Conservation (phyloP, 2,888 invertebrate genomes). For the Perdita meconis region DNA sequence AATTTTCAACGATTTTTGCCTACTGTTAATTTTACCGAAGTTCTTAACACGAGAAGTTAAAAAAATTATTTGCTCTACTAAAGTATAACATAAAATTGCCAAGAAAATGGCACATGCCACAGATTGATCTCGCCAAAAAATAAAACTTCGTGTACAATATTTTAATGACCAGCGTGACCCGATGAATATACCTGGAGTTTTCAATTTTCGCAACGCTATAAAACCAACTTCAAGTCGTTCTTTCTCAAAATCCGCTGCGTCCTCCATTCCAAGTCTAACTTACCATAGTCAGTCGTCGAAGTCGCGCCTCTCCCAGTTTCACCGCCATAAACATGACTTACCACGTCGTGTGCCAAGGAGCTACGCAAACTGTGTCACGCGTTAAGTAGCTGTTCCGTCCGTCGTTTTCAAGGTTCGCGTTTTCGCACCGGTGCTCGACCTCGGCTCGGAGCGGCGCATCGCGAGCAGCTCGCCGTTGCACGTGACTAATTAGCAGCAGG, state of each 20-base stretch:
- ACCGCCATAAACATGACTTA: slow-evolving; percentile 10
- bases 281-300: background rate
- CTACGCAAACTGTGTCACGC: slow-evolving; percentile 45
- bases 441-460: slow-evolving; percentile 20
- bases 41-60: no score
- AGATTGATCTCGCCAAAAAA: no score
- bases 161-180: no score
- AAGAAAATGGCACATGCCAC: no score
- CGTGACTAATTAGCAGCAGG: slow-evolving; percentile 55
- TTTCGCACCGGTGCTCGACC: slow-evolving; percentile 36
- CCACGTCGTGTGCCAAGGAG: slow-evolving; percentile 32
- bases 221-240: no score
- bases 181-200: no score
- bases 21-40: no score
- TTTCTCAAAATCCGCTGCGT: background rate
- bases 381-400: slow-evolving; percentile 22
- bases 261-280: background rate
- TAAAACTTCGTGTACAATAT: no score
- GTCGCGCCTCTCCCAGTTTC: background rate
- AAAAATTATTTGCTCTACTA: no score
- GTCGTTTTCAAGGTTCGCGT: slow-evolving; percentile 21
- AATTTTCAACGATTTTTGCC: no score
- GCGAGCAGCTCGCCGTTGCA: slow-evolving; percentile 44
- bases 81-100: no score
- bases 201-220: no score